Evolutionary conservation across 2,113 vertebrate species (phyloP).

Genomic region (Varanus salvator): DNA sequence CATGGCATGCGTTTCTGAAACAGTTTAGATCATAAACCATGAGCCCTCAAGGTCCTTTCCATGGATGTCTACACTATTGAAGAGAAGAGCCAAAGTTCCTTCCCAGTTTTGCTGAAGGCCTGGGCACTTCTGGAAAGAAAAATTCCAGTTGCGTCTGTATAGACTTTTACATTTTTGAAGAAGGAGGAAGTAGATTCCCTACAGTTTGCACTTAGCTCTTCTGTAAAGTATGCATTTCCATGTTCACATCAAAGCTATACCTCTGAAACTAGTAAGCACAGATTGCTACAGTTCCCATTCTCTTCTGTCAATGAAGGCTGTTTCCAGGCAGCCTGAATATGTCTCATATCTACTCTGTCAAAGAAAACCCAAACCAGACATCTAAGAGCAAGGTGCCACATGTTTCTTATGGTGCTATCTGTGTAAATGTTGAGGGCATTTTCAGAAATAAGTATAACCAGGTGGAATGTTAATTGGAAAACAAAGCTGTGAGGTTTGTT

Average conservation of each 20-base stretch:
- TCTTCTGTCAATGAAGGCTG: conserved; percentile 54
- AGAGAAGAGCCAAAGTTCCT: background rate
- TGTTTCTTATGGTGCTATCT: background rate
- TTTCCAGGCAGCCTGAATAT: conserved; percentile 53
- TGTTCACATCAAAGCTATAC: conserved; percentile 41
- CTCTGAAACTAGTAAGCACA: conserved; percentile 46
- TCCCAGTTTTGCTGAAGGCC: background rate
- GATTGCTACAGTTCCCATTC: conserved; percentile 58
- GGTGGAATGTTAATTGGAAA: background rate
- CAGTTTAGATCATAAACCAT: background rate
- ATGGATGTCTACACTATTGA: background rate
- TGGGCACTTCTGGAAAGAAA: background rate
- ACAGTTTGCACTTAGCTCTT: background rate
- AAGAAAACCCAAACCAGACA: background rate
- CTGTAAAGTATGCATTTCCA: background rate
- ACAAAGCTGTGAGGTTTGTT: no score
- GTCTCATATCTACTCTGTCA: conserved; percentile 48
- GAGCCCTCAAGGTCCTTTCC: background rate
- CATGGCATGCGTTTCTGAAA: background rate
- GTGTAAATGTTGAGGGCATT: conserved; percentile 10
- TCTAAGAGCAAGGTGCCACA: conserved; percentile 38
- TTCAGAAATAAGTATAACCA: conserved; percentile 7
- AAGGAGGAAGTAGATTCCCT: background rate
- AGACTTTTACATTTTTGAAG: background rate
- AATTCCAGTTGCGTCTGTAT: background rate